Percentiles rank a stretch among this genome's conserved stretches.
phyloP scores from a whole-genome alignment of 30 jellyfish, hydroid and myxozoan genomes.

The Turritopsis dohrnii region DNA sequence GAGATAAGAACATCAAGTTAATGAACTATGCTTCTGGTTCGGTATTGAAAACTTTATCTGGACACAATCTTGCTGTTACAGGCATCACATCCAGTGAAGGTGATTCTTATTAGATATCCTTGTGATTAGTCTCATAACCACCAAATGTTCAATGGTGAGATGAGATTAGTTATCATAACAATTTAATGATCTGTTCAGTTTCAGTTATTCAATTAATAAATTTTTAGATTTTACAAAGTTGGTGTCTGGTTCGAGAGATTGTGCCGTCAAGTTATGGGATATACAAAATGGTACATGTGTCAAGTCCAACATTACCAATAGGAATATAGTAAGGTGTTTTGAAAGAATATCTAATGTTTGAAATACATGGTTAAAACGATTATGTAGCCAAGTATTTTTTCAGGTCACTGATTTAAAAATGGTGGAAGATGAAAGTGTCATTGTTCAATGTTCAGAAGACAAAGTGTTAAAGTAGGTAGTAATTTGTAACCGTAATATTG shows the following conservation, averaged over 20 bases:
- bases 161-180: too few relatives aligned
- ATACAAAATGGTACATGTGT: conserved; percentile 33
- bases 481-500: not conserved
- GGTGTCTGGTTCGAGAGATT: conserved; percentile 73
- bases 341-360: not conserved
- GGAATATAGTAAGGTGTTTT: conserved; percentile 55
- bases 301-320: conserved; percentile 33
- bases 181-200: too few relatives aligned
- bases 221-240: conserved; percentile 5
- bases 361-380: too few relatives aligned
- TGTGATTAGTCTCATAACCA: too few relatives aligned
- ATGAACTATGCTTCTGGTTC: not conserved
- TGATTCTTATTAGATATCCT: too few relatives aligned
- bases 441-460: conserved; percentile 72
- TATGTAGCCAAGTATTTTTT: too few relatives aligned
- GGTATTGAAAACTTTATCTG: not conserved
- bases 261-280: conserved; percentile 66
- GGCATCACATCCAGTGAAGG: not conserved
- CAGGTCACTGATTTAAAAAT: conserved; percentile 60
- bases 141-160: too few relatives aligned
- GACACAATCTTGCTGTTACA: not conserved
- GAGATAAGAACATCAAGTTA: not conserved
- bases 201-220: too few relatives aligned
- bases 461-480: conserved; percentile 45
- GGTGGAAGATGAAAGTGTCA: conserved; percentile 41